Conservation (phyloP, 2,888 invertebrate genomes). For the Sericinus montela region DNA sequence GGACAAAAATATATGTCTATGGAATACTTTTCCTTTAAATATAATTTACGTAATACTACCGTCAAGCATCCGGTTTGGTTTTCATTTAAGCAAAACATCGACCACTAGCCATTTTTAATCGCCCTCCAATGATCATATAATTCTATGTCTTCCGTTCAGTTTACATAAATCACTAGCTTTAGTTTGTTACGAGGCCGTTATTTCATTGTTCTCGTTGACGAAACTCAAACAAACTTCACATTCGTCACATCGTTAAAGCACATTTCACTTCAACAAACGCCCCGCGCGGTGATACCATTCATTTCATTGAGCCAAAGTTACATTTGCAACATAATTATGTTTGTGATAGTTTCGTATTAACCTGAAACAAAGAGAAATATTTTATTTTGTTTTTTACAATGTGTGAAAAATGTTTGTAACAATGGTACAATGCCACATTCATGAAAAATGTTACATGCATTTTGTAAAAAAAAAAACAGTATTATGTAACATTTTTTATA, state of each 20-base stretch:
- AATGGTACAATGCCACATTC: too few relatives aligned
- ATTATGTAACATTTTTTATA: too few relatives aligned
- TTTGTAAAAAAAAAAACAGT: too few relatives aligned
- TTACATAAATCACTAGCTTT: background rate
- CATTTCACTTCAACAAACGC: background rate
- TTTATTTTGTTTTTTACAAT: too few relatives aligned
- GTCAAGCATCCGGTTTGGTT: background rate
- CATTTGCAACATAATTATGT: background rate
- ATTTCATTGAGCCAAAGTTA: background rate
- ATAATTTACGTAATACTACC: background rate
- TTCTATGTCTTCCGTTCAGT: background rate
- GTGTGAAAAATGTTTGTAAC: too few relatives aligned
- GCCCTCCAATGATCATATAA: background rate
- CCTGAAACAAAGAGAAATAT: constrained; percentile 24
- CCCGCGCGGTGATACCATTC: background rate
- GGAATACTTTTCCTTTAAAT: background rate
- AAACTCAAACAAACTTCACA: background rate
- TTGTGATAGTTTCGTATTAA: constrained; percentile 23
- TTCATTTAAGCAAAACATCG: background rate
- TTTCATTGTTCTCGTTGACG: background rate
- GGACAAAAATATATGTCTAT: too few relatives aligned
- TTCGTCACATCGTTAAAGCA: too few relatives aligned
- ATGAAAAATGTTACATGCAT: too few relatives aligned
- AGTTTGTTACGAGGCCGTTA: background rate
- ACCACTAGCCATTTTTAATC: background rate